Base-by-base conservation (phyloP, 2,113 vertebrate genomes). In the Eulemur macaco region DNA sequence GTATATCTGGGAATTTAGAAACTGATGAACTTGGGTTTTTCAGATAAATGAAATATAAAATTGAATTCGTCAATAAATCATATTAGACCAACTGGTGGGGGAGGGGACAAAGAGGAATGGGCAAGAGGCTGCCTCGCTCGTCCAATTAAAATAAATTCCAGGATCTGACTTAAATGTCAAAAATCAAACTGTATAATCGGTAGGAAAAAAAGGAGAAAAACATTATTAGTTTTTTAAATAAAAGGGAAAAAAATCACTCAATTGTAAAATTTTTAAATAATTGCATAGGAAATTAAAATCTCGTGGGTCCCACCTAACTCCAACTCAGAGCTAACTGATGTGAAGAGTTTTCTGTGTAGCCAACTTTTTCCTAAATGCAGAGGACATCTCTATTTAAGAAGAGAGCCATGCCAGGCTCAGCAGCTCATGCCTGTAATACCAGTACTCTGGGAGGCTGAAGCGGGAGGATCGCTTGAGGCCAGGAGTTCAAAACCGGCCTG, bases 21-120 rank as follows among this genome's bases (percentile, higher is more conserved):
- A 73, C 34, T 31, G 5, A 54, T 37, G 29, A 23, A 68, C n/a
- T 3, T 60, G 31, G n/a, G 34, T n/a, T 89, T 45, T 45, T 66
- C 58, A 87, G 85, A 31, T 34, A 91, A 86, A 56, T n/a, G 47
- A 73, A 74, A 56, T 8, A 63, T 4, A 63, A 94, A 97, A 88
- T 8, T 15, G 20, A 54, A 86, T 66, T 54, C n/a, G 64, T 42
- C 31, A 60, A 66, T 60, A 84, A 84, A 81, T 74, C n/a, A 1
- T 18, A 42, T 54, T 56, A 93, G 64, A 60, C 27, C 74, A n/a
- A 31, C 3, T 14, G 9, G 54, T 12, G 9, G 25, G 25, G 1
- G 2, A 20, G 11, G 34, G 54, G 14, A 25, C 6, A 68, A 87
- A 13, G 34, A 58, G 23, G 45, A 86, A 50, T 2, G 17, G 18